These are phyloP conservation scores for Eilema sororculum DNA, from an alignment of 2,888 invertebrate species.

Conservation along the genomic window DNA sequence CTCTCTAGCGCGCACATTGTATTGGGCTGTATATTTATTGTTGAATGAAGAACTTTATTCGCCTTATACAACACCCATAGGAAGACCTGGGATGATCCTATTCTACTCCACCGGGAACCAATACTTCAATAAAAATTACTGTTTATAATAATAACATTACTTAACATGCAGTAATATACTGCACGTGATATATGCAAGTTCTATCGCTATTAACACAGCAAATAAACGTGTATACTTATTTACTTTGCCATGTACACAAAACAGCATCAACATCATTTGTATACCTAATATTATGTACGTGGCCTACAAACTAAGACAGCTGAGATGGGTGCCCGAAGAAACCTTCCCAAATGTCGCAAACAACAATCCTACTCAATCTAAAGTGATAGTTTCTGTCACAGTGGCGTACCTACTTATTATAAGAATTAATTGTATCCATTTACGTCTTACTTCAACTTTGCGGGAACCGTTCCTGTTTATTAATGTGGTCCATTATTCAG, in stretches of 20 bases:
- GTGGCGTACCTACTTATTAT: slow-evolving; percentile 62
- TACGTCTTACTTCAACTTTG: slow-evolving; percentile 71
- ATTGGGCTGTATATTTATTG: no score
- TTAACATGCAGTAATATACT: no score
- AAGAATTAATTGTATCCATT: slow-evolving; percentile 79
- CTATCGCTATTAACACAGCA: no score
- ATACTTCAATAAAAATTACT: no score
- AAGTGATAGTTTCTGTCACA: slow-evolving; percentile 74
- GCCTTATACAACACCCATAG: no score
- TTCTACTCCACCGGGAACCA: no score
- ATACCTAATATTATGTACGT: slow-evolving; percentile 20
- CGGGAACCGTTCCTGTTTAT: slow-evolving; percentile 78
- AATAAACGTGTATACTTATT: background rate
- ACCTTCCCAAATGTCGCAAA: slow-evolving; percentile 26
- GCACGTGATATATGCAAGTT: no score
- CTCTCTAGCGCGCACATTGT: no score
- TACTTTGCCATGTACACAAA: background rate
- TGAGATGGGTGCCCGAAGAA: slow-evolving; percentile 33
- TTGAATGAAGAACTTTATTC: no score
- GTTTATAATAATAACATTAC: no score
- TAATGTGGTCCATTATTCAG: slow-evolving; percentile 83
- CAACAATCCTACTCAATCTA: slow-evolving; percentile 62
- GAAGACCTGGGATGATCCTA: no score
- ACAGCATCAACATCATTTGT: slow-evolving; percentile 32
- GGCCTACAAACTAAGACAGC: slow-evolving; percentile 21